Percentiles rank a stretch among this genome's conserved stretches.
Evolutionary conservation across 2,888 invertebrate genomes (phyloP).

Genomic region (Clusia tigrina): DNA sequence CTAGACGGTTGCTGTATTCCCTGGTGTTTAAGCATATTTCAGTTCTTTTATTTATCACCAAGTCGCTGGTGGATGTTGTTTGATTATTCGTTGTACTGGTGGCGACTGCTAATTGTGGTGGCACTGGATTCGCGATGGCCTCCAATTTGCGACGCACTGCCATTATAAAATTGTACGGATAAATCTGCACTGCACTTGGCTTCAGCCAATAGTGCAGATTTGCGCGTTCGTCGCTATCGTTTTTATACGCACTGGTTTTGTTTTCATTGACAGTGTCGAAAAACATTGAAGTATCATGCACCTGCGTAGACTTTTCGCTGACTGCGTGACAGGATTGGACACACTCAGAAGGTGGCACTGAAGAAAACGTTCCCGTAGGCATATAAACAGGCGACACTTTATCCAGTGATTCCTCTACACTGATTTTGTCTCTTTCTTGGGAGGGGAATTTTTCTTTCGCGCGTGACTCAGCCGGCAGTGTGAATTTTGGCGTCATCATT

Average conservation of each 20-base stretch:
- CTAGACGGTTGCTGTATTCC: background rate
- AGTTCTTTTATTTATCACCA: constrained; percentile 13
- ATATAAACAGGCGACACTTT: too few species aligned
- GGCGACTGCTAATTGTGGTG: background rate
- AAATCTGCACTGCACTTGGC: constrained; percentile 62
- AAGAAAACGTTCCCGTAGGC: background rate
- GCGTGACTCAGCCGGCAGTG: constrained; percentile 19
- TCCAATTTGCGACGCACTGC: constrained; percentile 69
- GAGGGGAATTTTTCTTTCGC: constrained; percentile 25
- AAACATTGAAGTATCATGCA: background rate
- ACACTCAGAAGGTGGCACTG: background rate
- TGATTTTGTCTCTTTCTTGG: background rate
- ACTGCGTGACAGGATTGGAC: too few species aligned
- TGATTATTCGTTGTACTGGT: constrained; percentile 18
- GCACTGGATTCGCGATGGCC: constrained; percentile 46
- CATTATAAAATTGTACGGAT: constrained; percentile 71
- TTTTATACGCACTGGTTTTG: background rate
- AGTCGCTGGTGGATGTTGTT: constrained; percentile 24
- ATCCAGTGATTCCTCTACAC: constrained; percentile 1
- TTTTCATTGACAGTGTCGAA: background rate
- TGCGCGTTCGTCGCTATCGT: constrained; percentile 24
- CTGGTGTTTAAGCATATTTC: constrained; percentile 24
- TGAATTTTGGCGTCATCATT: constrained; percentile 33
- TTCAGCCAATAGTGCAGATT: constrained; percentile 61
- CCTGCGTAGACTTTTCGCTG: constrained; percentile 5